Percentiles rank a stretch among this genome's conserved stretches.
These are phyloP conservation scores for Hippolais icterina DNA, from an alignment of 2,113 vertebrate species.

Conservation along the genomic window DNA sequence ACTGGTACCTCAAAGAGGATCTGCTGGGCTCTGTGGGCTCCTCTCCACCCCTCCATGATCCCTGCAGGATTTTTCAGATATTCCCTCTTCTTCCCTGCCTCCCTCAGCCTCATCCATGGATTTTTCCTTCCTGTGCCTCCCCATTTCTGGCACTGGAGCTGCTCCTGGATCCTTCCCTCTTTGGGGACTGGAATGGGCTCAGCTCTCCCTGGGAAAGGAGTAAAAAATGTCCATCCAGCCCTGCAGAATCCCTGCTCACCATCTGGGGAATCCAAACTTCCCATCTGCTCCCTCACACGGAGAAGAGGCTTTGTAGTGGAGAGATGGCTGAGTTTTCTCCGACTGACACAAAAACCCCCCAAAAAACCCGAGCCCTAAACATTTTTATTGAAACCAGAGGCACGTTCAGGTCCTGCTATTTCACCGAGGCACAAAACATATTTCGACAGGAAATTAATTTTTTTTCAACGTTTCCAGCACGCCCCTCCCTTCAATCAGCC, in stretches of 20 bases:
- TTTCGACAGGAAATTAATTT: slow-evolving; percentile 55
- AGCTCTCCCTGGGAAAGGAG: not conserved
- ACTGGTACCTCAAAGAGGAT: not conserved
- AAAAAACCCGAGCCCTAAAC: slow-evolving; percentile 16
- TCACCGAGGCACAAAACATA: slow-evolving; percentile 40
- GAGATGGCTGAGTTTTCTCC: slow-evolving; percentile 10
- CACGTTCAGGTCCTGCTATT: slow-evolving; percentile 4
- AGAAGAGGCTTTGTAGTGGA: slow-evolving; percentile 14
- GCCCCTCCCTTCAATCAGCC: slow-evolving; percentile 2
- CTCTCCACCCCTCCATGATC: not conserved
- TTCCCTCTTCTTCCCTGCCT: not conserved
- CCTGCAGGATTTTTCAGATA: not conserved
- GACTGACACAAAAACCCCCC: not conserved
- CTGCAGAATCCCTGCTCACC: not conserved
- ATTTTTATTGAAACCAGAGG: slow-evolving; percentile 59
- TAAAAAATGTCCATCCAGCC: not conserved
- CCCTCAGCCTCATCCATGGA: rapidly evolving
- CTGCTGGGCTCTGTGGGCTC: not conserved
- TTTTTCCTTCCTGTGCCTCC: not conserved
- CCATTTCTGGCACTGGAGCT: not conserved
- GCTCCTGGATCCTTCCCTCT: not conserved
- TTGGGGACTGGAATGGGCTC: rapidly evolving
- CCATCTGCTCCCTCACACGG: not conserved
- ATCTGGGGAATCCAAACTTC: not conserved
- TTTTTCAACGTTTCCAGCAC: slow-evolving; percentile 30